A percentile compares a stretch with the other conserved stretches of the same genome.
These are phyloP conservation scores for Agelastica alni DNA, from an alignment of 2,888 invertebrate genomes.

Conservation along the genomic window DNA sequence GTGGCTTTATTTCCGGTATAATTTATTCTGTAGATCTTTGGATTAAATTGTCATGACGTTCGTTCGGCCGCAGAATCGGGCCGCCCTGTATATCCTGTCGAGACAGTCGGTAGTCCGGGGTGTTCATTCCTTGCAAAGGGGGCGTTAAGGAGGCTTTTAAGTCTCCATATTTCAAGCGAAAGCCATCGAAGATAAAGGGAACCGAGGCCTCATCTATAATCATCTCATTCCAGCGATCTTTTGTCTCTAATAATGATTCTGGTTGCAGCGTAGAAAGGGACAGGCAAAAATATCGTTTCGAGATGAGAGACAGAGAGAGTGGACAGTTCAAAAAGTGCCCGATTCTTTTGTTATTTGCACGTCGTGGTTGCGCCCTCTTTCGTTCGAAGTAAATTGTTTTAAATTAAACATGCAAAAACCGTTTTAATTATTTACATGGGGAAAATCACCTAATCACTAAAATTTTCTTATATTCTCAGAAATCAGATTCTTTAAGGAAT, in stretches of 20 bases:
- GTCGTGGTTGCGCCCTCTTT: constrained; percentile 39
- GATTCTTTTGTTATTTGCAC: constrained; percentile 48
- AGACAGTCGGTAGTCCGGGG: constrained; percentile 15
- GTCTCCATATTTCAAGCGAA: constrained; percentile 32
- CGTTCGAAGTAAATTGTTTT: constrained; percentile 40
- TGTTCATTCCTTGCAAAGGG: constrained; percentile 13
- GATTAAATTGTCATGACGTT: no score
- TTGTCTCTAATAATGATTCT: constrained; percentile 58
- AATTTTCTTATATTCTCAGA: no score
- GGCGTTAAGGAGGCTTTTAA: constrained; percentile 31
- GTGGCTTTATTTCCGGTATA: no score
- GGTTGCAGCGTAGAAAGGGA: constrained; percentile 37
- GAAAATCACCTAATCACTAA: no score
- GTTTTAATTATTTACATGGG: constrained; percentile 38
- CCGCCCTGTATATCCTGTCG: constrained; percentile 22
- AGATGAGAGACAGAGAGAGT: constrained; percentile 42
- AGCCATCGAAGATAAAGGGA: constrained; percentile 34
- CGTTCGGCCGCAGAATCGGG: constrained; percentile 1
- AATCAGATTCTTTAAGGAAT: no score
- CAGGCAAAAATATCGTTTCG: constrained; percentile 48
- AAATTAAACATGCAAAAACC: constrained; percentile 44
- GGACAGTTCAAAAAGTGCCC: constrained; percentile 42
- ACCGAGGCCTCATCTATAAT: constrained; percentile 53
- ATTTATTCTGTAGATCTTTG: no score
- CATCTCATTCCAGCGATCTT: constrained; percentile 57